Base-by-base conservation (phyloP, 2,797 vertebrate species). In the Myripristis jacobus region DNA sequence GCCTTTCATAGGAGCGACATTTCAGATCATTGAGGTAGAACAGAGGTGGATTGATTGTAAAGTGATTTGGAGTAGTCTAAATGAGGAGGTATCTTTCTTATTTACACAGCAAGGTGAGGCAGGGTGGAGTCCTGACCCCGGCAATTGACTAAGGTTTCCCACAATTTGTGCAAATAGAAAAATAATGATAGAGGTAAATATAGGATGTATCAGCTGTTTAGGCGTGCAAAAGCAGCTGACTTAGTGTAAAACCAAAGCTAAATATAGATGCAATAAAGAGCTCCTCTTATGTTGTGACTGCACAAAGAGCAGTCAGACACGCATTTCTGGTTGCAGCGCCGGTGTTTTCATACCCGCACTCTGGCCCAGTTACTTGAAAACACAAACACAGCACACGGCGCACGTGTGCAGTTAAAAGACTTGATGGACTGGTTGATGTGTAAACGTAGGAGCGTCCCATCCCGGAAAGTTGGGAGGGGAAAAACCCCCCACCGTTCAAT, bases 1-100 rank as follows among this genome's bases (percentile, higher is more conserved):
- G 79, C 88, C 92, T 92, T 94, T 94, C 87, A 93, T 58, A 38
- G 70, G 55, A 27, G 84, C 80, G 66, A 66, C 86, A 79, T 88
- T 89, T 80, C 73, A 85, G 77, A 70, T 76, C 80, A 85, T 79
- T 64, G 84, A 88, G 89, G 74, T 86, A 70, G 87, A 92, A 91
- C 87, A 86, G 75, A 79, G 70, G 79, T 76, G 87, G 89, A 87
- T 87, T 87, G 85, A 83, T 82, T 84, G 75, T 84, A 68, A 67
- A 66, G 78, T 87, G 79, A 79, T 85, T 83, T 81, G 80, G 77
- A 44, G 63, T 43, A 77, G 73, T 70, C 73, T 43, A 41, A 74
- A 59, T 79, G 79, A 77, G 76, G 83, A 67, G 66, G 81, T 82
- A 71, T 66, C 61, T 74, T 78, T 80, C 81, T 80, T 90, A 82